Percentiles rank a stretch among this genome's conserved stretches.
Conservation (phyloP, 2,113 vertebrate genomes). For the Rynchops niger region DNA sequence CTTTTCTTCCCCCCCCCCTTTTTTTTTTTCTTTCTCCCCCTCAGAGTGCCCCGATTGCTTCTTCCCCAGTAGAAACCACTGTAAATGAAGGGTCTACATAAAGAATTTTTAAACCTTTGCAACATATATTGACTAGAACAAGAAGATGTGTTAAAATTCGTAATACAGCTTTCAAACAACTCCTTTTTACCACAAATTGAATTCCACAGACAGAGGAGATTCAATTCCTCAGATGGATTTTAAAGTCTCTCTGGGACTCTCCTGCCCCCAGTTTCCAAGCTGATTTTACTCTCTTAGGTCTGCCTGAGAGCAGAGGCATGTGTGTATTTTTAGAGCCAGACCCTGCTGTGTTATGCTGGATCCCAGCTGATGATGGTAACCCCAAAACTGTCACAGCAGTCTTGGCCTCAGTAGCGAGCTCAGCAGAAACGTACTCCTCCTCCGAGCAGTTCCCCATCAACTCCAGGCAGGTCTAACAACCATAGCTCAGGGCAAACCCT, state of each 20-base stretch:
- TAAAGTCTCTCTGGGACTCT: not conserved
- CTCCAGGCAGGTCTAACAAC: not conserved
- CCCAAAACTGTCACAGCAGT: not conserved
- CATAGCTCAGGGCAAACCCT: not conserved
- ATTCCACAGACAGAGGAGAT: not conserved
- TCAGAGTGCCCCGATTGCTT: fast-evolving
- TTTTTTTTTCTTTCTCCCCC: not conserved
- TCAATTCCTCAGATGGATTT: not conserved
- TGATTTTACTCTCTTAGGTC: not conserved
- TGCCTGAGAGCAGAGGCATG: not conserved
- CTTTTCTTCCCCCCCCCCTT: no score
- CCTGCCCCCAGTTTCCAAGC: not conserved
- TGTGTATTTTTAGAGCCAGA: not conserved
- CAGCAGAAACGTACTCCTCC: not conserved
- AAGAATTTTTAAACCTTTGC: not conserved
- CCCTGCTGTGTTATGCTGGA: not conserved
- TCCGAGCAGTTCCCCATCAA: not conserved
- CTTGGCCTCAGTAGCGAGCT: not conserved
- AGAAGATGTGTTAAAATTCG: not conserved
- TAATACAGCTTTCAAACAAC: not conserved
- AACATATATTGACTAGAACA: not conserved
- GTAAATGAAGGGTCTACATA: not conserved
- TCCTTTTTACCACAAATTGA: not conserved
- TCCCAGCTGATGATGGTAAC: not conserved
- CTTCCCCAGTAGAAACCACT: not conserved